These are phyloP conservation scores for Sphaeramia orbicularis DNA, from an alignment of 2,797 vertebrate genomes.

Conservation along the genomic window DNA sequence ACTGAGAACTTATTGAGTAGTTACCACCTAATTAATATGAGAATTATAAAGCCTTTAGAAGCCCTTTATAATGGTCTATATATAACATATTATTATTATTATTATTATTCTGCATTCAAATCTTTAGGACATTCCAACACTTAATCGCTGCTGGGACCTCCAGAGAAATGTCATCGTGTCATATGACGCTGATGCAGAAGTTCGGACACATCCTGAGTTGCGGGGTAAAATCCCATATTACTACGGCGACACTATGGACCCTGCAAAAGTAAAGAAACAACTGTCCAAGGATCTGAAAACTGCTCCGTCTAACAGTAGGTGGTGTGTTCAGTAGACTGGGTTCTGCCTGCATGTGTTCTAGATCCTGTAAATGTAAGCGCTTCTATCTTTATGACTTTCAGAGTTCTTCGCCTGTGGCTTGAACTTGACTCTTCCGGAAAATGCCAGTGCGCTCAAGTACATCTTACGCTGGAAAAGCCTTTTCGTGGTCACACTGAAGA, in stretches of 20 bases:
- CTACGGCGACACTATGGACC: slow-evolving; percentile 63
- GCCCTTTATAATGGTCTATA: too few relatives aligned
- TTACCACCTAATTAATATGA: too few relatives aligned
- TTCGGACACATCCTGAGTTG: slow-evolving; percentile 6
- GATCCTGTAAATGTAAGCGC: too few relatives aligned
- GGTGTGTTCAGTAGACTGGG: neutral
- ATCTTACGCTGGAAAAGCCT: slow-evolving; percentile 51
- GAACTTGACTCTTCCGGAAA: slow-evolving; percentile 67
- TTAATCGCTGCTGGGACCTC: slow-evolving; percentile 61
- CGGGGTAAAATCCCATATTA: slow-evolving; percentile 61
- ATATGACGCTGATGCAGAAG: slow-evolving; percentile 44
- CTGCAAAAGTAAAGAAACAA: slow-evolving; percentile 14
- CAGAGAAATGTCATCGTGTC: slow-evolving; percentile 65
- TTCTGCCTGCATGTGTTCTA: neutral
- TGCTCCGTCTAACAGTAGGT: slow-evolving; percentile 26
- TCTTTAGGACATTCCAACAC: too few relatives aligned
- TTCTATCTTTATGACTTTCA: slow-evolving; percentile 9
- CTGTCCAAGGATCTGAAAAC: slow-evolving; percentile 31
- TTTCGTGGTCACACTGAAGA: slow-evolving; percentile 24
- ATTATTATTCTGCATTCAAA: too few relatives aligned
- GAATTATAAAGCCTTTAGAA: too few relatives aligned
- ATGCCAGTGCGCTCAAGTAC: slow-evolving; percentile 36
- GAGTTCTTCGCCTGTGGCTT: slow-evolving; percentile 72
- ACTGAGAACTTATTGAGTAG: too few relatives aligned
- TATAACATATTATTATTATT: too few relatives aligned